Evolutionary conservation across 2,113 vertebrate species (phyloP), one percentile per base, ranked within the genome.

Genomic region (Rutilus rutilus): DNA sequence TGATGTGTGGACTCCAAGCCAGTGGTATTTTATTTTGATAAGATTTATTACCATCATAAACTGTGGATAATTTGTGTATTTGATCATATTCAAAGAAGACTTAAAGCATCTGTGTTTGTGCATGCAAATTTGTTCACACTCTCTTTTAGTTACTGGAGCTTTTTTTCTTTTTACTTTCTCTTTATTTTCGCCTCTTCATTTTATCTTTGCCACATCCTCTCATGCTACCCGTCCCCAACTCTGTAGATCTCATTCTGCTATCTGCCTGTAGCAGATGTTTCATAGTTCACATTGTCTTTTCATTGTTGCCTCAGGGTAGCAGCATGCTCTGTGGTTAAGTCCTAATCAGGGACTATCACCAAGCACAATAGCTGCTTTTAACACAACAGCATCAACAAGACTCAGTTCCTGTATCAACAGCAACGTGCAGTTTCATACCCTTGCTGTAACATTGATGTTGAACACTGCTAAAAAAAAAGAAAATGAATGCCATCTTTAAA

Each of bases 321-420:
- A 39, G 25, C 23, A 50, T 33, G 71, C 62, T 60, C 64, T 78
- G 59, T 81, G 62, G 27, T 52, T 57, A 52, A 82, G 59, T 64
- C 45, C 11, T 75, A 82, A 67, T 67, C 79, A 67, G 79, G 19
- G 62, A 15, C 79, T 52, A 23, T 82, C 62, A 47, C 42, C 60
- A 47, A 33, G 59, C 60, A 82, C 79, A 82, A 67, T 82, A 45
- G 33, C 79, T 52, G 25, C 45, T 30, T 69, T 82, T 82, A 69
- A 52, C 42, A 19, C 25, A 12, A 27, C 39, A 64, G 78, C 42
- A 5, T 52, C 79, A 52, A 52, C 45, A 82, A 67, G 39, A 8
- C 42, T 33, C 79, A 67, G 45, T 82, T 82, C 79, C 79, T 82
- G 27, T 67, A 33, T 25, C 11, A 42, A 42, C 77, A 25, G 52